A percentile compares a stretch with the other conserved stretches of the same genome.
Evolutionary conservation across 2,888 invertebrate species (phyloP).

Genomic region (Ophraella communa): DNA sequence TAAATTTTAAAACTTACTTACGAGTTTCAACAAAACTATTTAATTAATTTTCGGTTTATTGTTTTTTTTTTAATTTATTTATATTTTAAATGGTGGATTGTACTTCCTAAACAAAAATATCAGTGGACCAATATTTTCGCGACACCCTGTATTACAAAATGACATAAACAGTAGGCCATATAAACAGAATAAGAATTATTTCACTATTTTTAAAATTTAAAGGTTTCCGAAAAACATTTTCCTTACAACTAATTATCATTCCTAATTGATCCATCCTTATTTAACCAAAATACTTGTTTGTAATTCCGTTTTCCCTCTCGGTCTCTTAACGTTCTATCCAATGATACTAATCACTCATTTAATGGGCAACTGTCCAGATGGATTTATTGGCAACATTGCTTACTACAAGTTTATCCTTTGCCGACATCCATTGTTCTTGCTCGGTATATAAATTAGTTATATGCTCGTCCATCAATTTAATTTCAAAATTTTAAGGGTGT

Average conservation of each 20-base stretch:
- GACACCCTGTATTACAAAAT: too few species aligned
- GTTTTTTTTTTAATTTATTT: too few species aligned
- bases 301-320: conserved; percentile 48
- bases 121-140: too few species aligned
- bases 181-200: too few species aligned
- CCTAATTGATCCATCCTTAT: conserved; percentile 44
- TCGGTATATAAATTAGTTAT: conserved; percentile 31
- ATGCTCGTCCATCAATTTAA: conserved; percentile 18
- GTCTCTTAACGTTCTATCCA: conserved; percentile 51
- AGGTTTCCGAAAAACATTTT: too few species aligned
- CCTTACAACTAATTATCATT: conserved; percentile 51
- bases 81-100: too few species aligned
- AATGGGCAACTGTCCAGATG: conserved; percentile 46
- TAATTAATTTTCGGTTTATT: too few species aligned
- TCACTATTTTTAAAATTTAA: too few species aligned
- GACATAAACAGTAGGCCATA: too few species aligned
- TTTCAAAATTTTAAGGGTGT: conserved; percentile 17
- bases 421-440: conserved; percentile 34
- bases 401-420: conserved; percentile 18
- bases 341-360: conserved; percentile 52
- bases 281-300: conserved; percentile 47
- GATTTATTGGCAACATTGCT: conserved; percentile 40
- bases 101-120: too few species aligned
- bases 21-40: too few species aligned
- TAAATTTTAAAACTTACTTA: too few species aligned